Base-by-base conservation (phyloP, 2,888 invertebrate genomes). In the Slavum lentiscoides region DNA sequence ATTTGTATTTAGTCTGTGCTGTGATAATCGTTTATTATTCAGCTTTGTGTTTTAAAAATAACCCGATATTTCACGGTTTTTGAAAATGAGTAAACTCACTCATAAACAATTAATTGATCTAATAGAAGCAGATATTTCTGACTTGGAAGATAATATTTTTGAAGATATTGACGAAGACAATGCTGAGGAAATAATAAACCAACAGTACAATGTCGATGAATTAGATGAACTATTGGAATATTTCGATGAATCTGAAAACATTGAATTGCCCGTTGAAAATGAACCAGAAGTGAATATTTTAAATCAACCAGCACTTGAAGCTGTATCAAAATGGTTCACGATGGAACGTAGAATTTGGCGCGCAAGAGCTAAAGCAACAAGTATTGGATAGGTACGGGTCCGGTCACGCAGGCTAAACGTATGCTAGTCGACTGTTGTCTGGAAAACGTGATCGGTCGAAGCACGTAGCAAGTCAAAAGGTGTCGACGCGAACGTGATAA, bases 71-170 rank as follows among this genome's bases (percentile, higher is more conserved):
- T 49, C 9, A 2, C 19, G 13, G n/a, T 43, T 67, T 37, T 68
- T 43, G n/a, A 68, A 49, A 43, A 68, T 68, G 68, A 68, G 49
- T 68, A 49, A 68, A 43, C 21, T 68, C 8, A 68, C 68, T 68
- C 21, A 49, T 13, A 6, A n/a, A 67, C 23, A 67, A 39, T 39
- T 67, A 67, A 67, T 67, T 21, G 67, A 67, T 21, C n/a, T 67
- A 67, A n/a, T 67, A 13, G 67, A 67, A 30, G 67, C 17, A n/a
- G 30, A 67, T 49, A 67, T 67, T 17, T 67, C 67, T 15, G 49
- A 67, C 9, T 67, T 67, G 43, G 30, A 19, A 6, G 67, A 43
- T 49, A 4, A 53, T 53, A 53, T 53, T 53, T 67, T 49, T 17
- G 68, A 68, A 68, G 43, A 43, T 68, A n/a, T 17, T 67, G n/a